phyloP scores from a whole-genome alignment of 2,888 invertebrate genomes.

The Caradrina clavipalpis region DNA sequence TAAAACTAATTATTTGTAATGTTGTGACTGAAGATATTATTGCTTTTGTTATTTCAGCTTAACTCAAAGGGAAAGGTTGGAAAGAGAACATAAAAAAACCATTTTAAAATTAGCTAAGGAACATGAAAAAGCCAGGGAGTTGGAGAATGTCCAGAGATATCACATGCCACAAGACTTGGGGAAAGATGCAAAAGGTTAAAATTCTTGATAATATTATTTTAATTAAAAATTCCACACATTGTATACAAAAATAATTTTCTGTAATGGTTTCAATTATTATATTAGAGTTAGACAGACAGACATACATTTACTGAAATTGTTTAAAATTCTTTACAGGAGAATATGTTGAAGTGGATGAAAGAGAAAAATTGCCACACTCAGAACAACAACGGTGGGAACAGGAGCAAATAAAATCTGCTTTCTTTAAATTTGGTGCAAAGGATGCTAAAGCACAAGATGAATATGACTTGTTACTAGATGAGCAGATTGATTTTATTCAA shows the following conservation, averaged over 20 bases:
- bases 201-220: neutral
- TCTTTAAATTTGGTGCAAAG: slow-evolving; percentile 98
- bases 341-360: slow-evolving; percentile 96
- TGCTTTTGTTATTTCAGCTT: slow-evolving; percentile 91
- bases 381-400: slow-evolving; percentile 99
- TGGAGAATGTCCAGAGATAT: slow-evolving; percentile 98
- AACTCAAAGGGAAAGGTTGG: slow-evolving; percentile 95
- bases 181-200: slow-evolving; percentile 92
- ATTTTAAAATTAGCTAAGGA: slow-evolving; percentile 97
- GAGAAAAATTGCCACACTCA: slow-evolving; percentile 95
- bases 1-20: too few relatives aligned
- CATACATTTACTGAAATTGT: neutral
- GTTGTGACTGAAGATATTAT: neutral
- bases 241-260: neutral
- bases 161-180: slow-evolving; percentile 97
- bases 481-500: slow-evolving; percentile 99
- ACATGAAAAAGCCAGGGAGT: slow-evolving; percentile 98
- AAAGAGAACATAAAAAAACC: slow-evolving; percentile 97
- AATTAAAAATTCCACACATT: neutral
- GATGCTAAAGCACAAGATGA: slow-evolving; percentile 94
- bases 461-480: slow-evolving; percentile 98
- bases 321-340: slow-evolving; percentile 89
- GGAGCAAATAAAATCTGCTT: slow-evolving; percentile 98
- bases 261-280: too few relatives aligned
- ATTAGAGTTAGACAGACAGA: too few relatives aligned